Percentiles rank a stretch among this genome's conserved stretches.
phyloP scores from a whole-genome alignment of 2,113 vertebrate genomes.

The Gymnorhina tibicen region DNA sequence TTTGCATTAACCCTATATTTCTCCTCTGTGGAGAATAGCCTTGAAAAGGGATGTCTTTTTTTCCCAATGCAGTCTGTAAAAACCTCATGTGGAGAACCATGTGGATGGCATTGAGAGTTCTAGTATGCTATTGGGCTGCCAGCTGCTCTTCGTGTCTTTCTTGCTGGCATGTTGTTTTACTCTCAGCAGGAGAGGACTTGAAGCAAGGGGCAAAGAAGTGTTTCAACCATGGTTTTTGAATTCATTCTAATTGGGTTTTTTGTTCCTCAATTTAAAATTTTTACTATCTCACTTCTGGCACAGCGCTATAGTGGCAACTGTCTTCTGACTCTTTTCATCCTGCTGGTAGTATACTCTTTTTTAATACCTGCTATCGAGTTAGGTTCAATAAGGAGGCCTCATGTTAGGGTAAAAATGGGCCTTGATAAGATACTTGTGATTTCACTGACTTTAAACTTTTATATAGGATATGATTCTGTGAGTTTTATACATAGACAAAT shows the following conservation, averaged over 20 bases:
- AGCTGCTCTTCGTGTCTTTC: slow-evolving; percentile 41
- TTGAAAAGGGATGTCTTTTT: neutral
- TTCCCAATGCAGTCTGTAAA: neutral
- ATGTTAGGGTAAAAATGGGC: neutral
- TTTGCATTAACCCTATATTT: neutral
- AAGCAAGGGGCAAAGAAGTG: slow-evolving; percentile 31
- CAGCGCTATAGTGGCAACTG: neutral
- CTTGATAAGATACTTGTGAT: neutral
- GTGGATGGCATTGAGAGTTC: slow-evolving; percentile 5
- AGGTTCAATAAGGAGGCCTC: neutral
- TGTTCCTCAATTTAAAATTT: neutral
- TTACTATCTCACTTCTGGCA: neutral
- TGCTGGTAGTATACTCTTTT: neutral
- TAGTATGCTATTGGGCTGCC: slow-evolving; percentile 17
- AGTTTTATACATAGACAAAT: neutral
- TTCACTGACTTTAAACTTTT: neutral
- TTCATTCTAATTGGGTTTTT: neutral
- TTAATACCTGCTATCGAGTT: neutral
- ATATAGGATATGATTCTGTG: neutral
- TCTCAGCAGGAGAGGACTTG: slow-evolving; percentile 23
- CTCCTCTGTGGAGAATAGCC: neutral
- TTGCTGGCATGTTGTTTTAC: slow-evolving; percentile 19
- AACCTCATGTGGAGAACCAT: slow-evolving; percentile 11
- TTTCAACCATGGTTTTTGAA: slow-evolving; percentile 13
- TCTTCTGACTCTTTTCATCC: neutral